Conservation (phyloP, 1,140 invertebrate species). For the Pseudobourletiella spinata region DNA sequence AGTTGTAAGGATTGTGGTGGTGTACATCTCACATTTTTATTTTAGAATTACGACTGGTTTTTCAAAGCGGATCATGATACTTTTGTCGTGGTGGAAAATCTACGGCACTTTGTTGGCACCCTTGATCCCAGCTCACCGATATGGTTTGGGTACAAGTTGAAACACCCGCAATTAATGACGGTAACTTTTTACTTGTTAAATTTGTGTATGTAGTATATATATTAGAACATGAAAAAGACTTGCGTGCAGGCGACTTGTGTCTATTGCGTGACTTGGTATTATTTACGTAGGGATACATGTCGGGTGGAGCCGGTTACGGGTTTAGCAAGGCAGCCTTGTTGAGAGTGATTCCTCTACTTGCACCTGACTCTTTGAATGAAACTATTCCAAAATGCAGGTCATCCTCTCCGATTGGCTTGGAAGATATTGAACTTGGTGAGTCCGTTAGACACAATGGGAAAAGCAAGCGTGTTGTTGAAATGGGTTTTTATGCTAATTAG, state of each 20-base stretch:
- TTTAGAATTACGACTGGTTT: slow-evolving; percentile 40
- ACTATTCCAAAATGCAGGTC: neutral
- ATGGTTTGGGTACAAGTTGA: slow-evolving; percentile 32
- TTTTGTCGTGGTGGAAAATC: slow-evolving; percentile 44
- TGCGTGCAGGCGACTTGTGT: no score
- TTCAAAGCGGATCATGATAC: slow-evolving; percentile 46
- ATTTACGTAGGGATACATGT: slow-evolving; percentile 39
- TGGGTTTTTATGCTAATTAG: neutral
- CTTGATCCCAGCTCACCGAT: slow-evolving; percentile 3
- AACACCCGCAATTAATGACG: slow-evolving; percentile 13
- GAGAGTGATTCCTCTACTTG: neutral
- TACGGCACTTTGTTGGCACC: slow-evolving; percentile 40
- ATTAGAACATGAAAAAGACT: no score
- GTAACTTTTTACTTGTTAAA: no score
- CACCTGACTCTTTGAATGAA: neutral
- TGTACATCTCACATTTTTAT: neutral
- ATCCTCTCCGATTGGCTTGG: slow-evolving; percentile 15
- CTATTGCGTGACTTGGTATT: no score
- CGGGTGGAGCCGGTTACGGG: slow-evolving; percentile 39
- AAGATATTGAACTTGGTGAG: slow-evolving; percentile 34
- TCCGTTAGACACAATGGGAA: no score
- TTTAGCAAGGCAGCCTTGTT: slow-evolving; percentile 39
- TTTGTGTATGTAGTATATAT: no score
- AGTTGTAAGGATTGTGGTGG: neutral
- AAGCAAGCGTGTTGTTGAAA: no score